Evolutionary conservation across 2,888 invertebrate genomes (phyloP), one percentile per base, ranked within the genome.

Genomic region (Pachydiplax longipennis): DNA sequence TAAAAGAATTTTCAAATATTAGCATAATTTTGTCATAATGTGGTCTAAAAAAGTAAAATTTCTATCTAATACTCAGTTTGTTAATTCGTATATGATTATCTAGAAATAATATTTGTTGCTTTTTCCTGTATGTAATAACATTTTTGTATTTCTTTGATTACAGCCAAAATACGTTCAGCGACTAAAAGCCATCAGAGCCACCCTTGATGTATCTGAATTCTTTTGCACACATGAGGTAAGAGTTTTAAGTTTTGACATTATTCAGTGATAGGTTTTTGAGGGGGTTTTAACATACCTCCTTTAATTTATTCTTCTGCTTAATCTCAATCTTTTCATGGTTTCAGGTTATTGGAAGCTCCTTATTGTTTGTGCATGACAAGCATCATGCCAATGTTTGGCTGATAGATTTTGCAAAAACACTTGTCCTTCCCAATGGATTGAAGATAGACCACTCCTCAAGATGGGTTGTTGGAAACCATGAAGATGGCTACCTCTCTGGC

Each of bases 391-490:
- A 97, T 91, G 96, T 98, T 22, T 99, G 99, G 99, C 96, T 99
- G 95, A 99, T 99, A 92, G 99, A 99, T 94, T 99, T 99, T 93
- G 99, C 99, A 87, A 99, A 99, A 94, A 98, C 99, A 0, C 96
- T 98, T 82, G 96, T 96, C 22, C 95, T 99, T 65, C 98, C 98
- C 0, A 95, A 96, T 0, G 95, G 96, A 91, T 94, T 97, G 91
- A 95, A 94, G 73, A 97, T 98, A 91, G 96, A 96, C 93, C 99
- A 99, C 94, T 96, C 96, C 91, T 96, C 96, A 37, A 96, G 96
- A 90, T 99, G 99, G 99, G 93, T 93, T 37, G 98, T 98, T 91
- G 99, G 99, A 80, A 99, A 98, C 94, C 99, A 98, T 93, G 99
- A 99, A 95, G 99, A 99, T 93, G 99, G 99, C 91, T 99, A 99